Evolutionary conservation across 2,797 vertebrate genomes (phyloP).

Genomic region (Sebastiscus tertius): DNA sequence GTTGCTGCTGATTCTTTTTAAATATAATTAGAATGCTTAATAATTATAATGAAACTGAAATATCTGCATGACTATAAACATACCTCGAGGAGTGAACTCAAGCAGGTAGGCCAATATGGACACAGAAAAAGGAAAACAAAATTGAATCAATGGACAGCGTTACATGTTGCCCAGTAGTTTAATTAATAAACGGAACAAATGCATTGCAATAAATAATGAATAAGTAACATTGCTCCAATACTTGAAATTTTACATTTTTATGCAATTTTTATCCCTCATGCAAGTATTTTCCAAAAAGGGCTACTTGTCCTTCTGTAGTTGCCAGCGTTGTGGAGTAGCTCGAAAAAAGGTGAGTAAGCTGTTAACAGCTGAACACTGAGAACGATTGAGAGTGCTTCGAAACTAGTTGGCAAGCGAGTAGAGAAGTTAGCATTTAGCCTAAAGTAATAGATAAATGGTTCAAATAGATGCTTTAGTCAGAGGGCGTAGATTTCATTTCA

Average conservation of each 20-base stretch:
- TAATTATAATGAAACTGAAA: neutral
- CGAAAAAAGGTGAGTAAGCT: neutral
- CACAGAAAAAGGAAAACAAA: neutral
- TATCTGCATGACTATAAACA: neutral
- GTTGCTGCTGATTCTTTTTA: neutral
- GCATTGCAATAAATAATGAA: neutral
- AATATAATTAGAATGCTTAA: neutral
- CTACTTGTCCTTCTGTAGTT: neutral
- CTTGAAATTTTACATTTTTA: neutral
- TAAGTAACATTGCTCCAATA: neutral
- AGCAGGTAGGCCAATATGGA: neutral
- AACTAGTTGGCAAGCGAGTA: neutral
- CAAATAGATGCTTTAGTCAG: neutral
- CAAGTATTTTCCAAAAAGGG: neutral
- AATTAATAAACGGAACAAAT: neutral
- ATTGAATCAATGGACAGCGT: neutral
- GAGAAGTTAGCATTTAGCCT: neutral
- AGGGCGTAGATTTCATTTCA: neutral
- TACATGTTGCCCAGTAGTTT: neutral
- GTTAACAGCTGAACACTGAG: neutral
- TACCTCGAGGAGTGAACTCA: neutral
- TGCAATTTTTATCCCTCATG: rapidly evolving
- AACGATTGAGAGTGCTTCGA: neutral
- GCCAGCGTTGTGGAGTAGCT: neutral
- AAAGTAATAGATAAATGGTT: neutral